Conservation (phyloP, 2,888 invertebrate species). For the Criorhina ranunculi region DNA sequence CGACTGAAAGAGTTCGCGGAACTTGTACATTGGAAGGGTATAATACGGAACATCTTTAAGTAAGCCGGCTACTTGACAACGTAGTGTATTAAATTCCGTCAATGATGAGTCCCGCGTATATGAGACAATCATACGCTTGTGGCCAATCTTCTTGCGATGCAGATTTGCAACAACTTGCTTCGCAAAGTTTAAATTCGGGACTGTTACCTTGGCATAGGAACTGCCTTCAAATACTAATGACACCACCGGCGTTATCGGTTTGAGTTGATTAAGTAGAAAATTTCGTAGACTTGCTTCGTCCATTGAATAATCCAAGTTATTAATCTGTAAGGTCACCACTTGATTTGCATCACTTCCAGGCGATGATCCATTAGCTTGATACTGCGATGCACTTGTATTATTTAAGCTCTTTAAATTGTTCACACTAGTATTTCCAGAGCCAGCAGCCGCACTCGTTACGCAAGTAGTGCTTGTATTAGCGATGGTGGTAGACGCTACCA, state of each 20-base stretch:
- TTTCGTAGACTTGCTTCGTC: constrained; percentile 83
- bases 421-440: neutral
- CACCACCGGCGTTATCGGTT: constrained; percentile 84
- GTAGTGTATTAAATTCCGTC: constrained; percentile 87
- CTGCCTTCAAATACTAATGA: constrained; percentile 83
- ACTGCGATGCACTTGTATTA: constrained; percentile 36
- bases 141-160: constrained; percentile 92
- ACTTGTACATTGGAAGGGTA: constrained; percentile 91
- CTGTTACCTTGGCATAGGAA: constrained; percentile 84
- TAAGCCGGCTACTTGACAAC: constrained; percentile 89
- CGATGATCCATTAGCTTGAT: constrained; percentile 68
- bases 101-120: constrained; percentile 87
- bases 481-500: constrained; percentile 46
- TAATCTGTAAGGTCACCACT: constrained; percentile 83
- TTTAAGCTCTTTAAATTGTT: constrained; percentile 25
- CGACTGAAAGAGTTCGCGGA: constrained; percentile 92
- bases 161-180: constrained; percentile 91
- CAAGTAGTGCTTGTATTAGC: constrained; percentile 30
- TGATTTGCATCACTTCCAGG: constrained; percentile 79
- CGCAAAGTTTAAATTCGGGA: constrained; percentile 85
- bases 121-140: constrained; percentile 91
- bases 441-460: constrained; percentile 1
- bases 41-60: constrained; percentile 91
- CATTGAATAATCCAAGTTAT: constrained; percentile 84
- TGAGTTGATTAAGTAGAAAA: constrained; percentile 83